Base-by-base conservation (phyloP, 1,140 invertebrate genomes). In the Drosophila nasuta region DNA sequence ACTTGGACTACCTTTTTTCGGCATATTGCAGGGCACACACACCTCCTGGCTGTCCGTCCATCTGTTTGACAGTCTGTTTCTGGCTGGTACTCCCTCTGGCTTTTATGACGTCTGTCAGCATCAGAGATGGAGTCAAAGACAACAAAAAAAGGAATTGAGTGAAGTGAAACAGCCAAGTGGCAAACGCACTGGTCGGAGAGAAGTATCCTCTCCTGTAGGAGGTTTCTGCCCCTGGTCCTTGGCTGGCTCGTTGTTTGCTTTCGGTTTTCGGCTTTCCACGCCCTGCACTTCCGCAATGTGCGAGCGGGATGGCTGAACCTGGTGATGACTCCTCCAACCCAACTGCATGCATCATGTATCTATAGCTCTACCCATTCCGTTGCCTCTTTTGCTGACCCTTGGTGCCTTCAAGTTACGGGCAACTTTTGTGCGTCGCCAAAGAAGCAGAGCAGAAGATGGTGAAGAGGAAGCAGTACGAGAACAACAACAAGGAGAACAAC, bases 101-200 rank as follows among this genome's bases (percentile, higher is more conserved):
- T 56, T 62, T 77, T 75, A 65, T 74, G 77, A 88, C 59, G 80
- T 78, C 83, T 88, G 80, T 88, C 83, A 81, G 60, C 65, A 57
- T 17, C 74, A 87, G 72, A 74, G 76, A 58, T 62, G 35, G 65
- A 13, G 20, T 30, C 30, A 73, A 87, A 75, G 76, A 82, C 48
- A 43, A 43, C 3, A 13, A n/a, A 43, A 43, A 13, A 38, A 41
- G 15, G 77, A 66, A 59, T 46, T 74, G 71, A 68, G 74, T 60
- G 62, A 65, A 72, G 62, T 76, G 82, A 73, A 83, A 62, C 57
- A 75, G 73, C 73, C 67, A 75, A 75, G 73, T 75, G 73, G 73
- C 73, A 64, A 71, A 59, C 58, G 59, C 49, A 60, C 41, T 68
- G 64, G 46, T 30, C 20, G 30, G 1, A 46, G 52, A 25, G 20